A percentile compares a stretch with the other conserved stretches of the same genome.
Evolutionary conservation across 2,797 vertebrate genomes (phyloP).

Genomic region (Myotis daubentonii): DNA sequence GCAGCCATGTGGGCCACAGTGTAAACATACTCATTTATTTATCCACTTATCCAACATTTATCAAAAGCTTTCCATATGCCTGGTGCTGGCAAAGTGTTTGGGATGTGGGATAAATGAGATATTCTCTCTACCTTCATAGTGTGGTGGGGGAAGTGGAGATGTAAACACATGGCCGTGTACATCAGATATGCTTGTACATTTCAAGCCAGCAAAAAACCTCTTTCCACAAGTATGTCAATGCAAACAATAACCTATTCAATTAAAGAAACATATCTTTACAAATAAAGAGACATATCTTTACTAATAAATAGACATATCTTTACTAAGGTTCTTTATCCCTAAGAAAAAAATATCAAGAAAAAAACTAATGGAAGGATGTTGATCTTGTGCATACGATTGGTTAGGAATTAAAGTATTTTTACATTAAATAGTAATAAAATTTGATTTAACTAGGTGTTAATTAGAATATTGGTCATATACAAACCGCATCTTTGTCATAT

Average conservation of each 20-base stretch:
- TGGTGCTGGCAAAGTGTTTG: neutral
- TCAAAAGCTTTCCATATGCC: neutral
- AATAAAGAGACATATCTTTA: neutral
- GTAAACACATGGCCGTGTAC: neutral
- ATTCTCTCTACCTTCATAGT: neutral
- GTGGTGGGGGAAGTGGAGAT: neutral
- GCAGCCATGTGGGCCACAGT: neutral
- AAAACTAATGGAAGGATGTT: neutral
- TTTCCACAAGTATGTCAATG: neutral
- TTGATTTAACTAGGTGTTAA: constrained; percentile 53
- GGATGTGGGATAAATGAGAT: neutral
- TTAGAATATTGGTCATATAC: constrained; percentile 22
- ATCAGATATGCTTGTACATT: neutral
- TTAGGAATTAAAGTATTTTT: constrained; percentile 74
- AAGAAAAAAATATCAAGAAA: neutral
- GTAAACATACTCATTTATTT: constrained; percentile 40
- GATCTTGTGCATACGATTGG: constrained; percentile 13
- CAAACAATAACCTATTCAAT: neutral
- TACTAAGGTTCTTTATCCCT: neutral
- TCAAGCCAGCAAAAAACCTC: neutral
- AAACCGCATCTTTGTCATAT: neutral
- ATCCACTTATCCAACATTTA: constrained; percentile 39
- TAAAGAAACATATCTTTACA: neutral
- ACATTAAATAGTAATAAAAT: constrained; percentile 66
- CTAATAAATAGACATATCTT: neutral